These are phyloP conservation scores for Phortica okadai DNA, from an alignment of 2,888 invertebrate species.

Conservation along the genomic window DNA sequence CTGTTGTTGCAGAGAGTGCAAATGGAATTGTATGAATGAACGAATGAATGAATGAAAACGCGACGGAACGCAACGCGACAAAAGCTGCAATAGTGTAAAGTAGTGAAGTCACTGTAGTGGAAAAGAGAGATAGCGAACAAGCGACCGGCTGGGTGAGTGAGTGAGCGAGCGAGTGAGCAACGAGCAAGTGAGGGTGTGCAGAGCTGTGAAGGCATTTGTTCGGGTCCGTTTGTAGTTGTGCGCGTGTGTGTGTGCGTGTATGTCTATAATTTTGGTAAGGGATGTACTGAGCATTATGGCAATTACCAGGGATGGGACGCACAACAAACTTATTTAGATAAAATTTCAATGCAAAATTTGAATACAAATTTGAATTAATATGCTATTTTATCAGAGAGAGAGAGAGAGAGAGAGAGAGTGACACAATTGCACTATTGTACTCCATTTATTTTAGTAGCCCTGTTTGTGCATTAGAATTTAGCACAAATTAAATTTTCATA, in stretches of 20 bases:
- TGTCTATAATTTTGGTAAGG: background rate
- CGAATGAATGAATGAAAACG: slow-evolving; percentile 20
- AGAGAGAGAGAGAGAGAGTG: too few species aligned
- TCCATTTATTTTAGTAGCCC: background rate
- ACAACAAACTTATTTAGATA: slow-evolving; percentile 37
- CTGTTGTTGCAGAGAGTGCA: background rate
- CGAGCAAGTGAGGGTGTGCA: slow-evolving; percentile 8
- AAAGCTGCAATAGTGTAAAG: background rate
- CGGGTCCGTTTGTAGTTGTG: background rate
- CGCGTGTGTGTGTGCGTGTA: slow-evolving; percentile 4
- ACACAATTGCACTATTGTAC: background rate
- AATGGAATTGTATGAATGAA: background rate
- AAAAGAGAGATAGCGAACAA: slow-evolving; percentile 33
- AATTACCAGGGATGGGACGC: slow-evolving; percentile 18
- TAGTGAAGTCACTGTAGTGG: background rate
- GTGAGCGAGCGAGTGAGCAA: slow-evolving; percentile 4
- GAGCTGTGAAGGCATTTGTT: slow-evolving; percentile 16
- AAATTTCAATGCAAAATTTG: slow-evolving; percentile 43
- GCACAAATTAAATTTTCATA: background rate
- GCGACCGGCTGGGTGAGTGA: slow-evolving; percentile 22
- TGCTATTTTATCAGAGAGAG: too few species aligned
- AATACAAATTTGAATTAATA: slow-evolving; percentile 10
- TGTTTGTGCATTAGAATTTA: background rate
- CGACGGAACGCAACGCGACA: slow-evolving; percentile 1
- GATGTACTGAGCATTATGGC: background rate